These are phyloP conservation scores for Notolepis coatsorum DNA, from an alignment of 2,797 vertebrate genomes.

Conservation along the genomic window DNA sequence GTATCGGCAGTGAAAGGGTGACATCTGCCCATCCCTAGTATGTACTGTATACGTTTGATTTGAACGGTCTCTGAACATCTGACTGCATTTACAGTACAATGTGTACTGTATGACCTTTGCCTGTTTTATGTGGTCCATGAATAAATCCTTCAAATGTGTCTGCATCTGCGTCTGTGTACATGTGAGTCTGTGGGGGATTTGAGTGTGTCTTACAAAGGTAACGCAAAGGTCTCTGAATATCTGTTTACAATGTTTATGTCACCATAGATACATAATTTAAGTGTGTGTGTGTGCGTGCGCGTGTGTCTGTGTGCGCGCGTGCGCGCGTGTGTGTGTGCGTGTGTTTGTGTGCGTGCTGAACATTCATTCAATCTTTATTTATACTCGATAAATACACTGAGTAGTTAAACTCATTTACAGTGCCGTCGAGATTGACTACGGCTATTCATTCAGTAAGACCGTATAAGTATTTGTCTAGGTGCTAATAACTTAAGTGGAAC, in stretches of 20 bases:
- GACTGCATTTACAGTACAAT: no score
- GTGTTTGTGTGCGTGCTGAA: not conserved
- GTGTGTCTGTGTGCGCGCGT: not conserved
- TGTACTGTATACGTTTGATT: no score
- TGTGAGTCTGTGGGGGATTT: not conserved
- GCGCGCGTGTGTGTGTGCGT: not conserved
- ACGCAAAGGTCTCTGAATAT: no score
- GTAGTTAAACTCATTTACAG: no score
- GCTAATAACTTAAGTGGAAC: not conserved
- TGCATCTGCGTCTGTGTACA: not conserved
- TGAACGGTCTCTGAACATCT: no score
- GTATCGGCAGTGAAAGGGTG: no score
- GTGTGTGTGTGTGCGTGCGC: not conserved
- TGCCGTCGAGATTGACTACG: not conserved
- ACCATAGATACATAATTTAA: not conserved
- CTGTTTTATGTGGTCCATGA: no score
- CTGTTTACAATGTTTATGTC: not conserved
- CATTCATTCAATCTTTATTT: no score
- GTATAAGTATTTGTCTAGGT: not conserved
- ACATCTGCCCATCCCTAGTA: not conserved
- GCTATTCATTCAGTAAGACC: not conserved
- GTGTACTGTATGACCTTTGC: no score
- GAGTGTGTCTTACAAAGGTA: no score
- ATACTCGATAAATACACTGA: no score
- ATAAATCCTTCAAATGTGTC: constrained; percentile 7